Evolutionary conservation across 2,113 vertebrate species (phyloP), one percentile per base, ranked within the genome.

Genomic region (Hepsetus odoe): DNA sequence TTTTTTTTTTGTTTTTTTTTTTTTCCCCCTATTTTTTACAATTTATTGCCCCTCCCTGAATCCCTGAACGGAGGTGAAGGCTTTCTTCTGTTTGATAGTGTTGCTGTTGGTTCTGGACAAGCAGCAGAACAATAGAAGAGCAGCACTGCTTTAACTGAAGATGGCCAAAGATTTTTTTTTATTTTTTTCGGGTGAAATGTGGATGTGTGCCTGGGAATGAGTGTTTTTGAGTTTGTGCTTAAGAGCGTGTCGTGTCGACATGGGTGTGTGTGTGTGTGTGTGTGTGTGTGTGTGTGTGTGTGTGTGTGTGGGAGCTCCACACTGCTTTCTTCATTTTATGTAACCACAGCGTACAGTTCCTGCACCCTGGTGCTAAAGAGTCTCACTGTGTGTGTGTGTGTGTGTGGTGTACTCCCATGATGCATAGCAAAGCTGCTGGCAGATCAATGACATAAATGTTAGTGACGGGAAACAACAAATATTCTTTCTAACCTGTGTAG

Each of bases 181-280:
- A 9, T 11, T 42, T 6, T 7, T 42, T 42, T 40, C 14, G 46
- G 73, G 28, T 72, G 16, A 33, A 22, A 28, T 7, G 2, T 72
- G 32, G 22, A 24, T 53, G 40, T 65, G 59, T 53, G 35, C 24
- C 46, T 33, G 42, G 33, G 49, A 66, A 38, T 66, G 74, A 55
- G 35, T 64, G 46, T 42, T 66, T n/a, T 20, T 32, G 55, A 61
- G 56, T 33, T 30, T 53, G 20, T 55, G 69, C 26, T 40, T 58
- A n/a, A 1, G 11, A 33, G 46, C 5, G 4, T 51, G 22, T 18
- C 73, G 69, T 44, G 28, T 80, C 35, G 67, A 67, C 38, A 73
- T 76, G 81, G 72, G 70, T 76, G 58, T 73, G 82, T 32, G 62
- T 74, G 80, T 81, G 77, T 82, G 68, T 66, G 42, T 55, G 44